Base-by-base conservation (phyloP, 1,140 invertebrate genomes). In the Zaprionus taronus region DNA sequence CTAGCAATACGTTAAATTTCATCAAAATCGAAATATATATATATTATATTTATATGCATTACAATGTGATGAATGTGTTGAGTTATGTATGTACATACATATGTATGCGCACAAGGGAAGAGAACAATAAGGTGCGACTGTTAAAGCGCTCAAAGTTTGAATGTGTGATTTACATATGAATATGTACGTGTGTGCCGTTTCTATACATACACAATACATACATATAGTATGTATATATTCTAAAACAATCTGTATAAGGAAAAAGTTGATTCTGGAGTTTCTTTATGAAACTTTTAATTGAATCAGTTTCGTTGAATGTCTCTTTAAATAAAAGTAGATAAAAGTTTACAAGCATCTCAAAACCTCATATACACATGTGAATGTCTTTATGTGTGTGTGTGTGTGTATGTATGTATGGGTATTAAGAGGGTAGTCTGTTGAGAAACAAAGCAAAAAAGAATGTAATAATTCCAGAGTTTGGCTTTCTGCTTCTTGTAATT, bases 281-380 rank as follows among this genome's bases (percentile, higher is more conserved):
- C 41, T 47, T 47, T 47, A 47, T 47, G 41, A 47, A 47, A 47
- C 41, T 47, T 47, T 47, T 47, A 47, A 47, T 47, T 47, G 41
- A 47, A 47, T 47, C 41, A 17, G 41, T 1, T 44, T 0, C n/a
- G 41, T n/a, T 17, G 41, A 47, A 47, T n/a, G 41, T 17, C 41
- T 47, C 7, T 17, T 20, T 17, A 47, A 47, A 47, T 47, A 17
- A 47, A 17, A 17, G 41, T 47, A 47, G 41, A 47, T 47, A 47
- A 47, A 47, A 47, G 6, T 47, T 47, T 47, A 47, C 41, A 47
- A 47, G 41, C 41, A 17, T 47, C n/a, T 47, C 15, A 9, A 47
- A 47, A 47, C 4, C 15, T 17, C 7, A 7, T 17, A 47, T 47
- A 47, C 41, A 47, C 3, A 15, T 38, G 36, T 14, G 5, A 14